Evolutionary conservation across 1,140 invertebrate genomes (phyloP).

Genomic region (Orius insidiosus): DNA sequence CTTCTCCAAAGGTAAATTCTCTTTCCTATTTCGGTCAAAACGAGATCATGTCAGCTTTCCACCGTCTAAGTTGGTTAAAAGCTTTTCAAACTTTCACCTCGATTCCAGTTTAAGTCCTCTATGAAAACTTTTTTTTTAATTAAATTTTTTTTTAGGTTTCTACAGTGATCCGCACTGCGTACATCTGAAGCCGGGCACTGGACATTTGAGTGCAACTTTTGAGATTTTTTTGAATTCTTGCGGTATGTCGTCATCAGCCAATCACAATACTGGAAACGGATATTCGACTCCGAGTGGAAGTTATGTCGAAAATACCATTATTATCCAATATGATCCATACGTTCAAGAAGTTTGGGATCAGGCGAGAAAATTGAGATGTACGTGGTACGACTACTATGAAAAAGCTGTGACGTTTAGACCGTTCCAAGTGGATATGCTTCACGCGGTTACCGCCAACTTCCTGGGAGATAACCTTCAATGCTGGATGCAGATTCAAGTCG

Average conservation of each 20-base stretch:
- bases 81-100: not conserved
- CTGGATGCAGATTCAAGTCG: constrained; percentile 89
- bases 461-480: constrained; percentile 89
- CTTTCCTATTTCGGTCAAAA: not conserved
- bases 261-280: constrained; percentile 65
- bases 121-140: constrained; percentile 1
- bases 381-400: constrained; percentile 91
- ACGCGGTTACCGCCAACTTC: constrained; percentile 83
- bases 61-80: not conserved
- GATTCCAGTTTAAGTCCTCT: not conserved
- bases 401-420: constrained; percentile 87
- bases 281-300: constrained; percentile 73
- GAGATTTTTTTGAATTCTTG: constrained; percentile 81
- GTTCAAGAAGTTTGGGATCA: constrained; percentile 95
- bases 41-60: not conserved
- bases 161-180: constrained; percentile 85
- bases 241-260: constrained; percentile 78
- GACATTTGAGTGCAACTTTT: constrained; percentile 69
- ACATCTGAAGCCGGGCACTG: constrained; percentile 71
- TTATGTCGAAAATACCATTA: constrained; percentile 88
- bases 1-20: constrained; percentile 57
- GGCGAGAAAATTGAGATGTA: constrained; percentile 76
- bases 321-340: constrained; percentile 85
- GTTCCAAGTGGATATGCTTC: constrained; percentile 89
- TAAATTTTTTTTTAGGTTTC: constrained; percentile 18